phyloP scores from a whole-genome alignment of 1,140 invertebrate species.

The Hylaeus volcanicus region DNA sequence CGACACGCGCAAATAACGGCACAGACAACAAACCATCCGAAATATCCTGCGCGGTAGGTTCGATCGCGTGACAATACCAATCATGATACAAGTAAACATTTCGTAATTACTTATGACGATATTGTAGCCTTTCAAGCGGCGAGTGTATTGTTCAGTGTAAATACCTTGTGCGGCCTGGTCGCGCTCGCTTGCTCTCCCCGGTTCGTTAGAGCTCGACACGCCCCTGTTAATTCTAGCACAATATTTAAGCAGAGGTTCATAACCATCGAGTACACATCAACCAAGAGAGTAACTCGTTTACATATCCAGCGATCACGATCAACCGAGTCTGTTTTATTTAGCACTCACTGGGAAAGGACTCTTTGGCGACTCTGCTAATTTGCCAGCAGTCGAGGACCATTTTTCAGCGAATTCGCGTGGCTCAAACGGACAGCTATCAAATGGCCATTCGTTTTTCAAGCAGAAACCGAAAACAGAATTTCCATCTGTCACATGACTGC shows the following conservation, averaged over 20 bases:
- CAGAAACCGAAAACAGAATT: neutral
- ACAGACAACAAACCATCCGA: neutral
- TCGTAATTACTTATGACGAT: slow-evolving; percentile 63
- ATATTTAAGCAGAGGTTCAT: slow-evolving; percentile 62
- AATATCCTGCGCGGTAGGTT: neutral
- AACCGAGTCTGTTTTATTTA: slow-evolving; percentile 25
- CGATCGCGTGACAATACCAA: slow-evolving; percentile 1
- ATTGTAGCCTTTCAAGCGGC: slow-evolving; percentile 47
- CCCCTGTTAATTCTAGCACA: slow-evolving; percentile 64
- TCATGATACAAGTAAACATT: slow-evolving; percentile 57
- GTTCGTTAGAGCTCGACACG: slow-evolving; percentile 65
- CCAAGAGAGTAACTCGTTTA: slow-evolving; percentile 25
- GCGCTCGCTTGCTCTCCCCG: slow-evolving; percentile 54
- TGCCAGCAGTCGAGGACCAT: slow-evolving; percentile 1
- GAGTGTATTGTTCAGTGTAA: slow-evolving; percentile 44
- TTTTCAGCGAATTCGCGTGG: slow-evolving; percentile 10
- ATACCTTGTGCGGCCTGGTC: slow-evolving; percentile 24
- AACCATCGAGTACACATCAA: slow-evolving; percentile 30
- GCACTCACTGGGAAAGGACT: slow-evolving; percentile 1
- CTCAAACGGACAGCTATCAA: neutral
- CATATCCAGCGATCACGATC: slow-evolving; percentile 26
- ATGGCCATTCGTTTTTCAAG: neutral
- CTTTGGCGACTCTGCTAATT: slow-evolving; percentile 23
- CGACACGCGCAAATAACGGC: too few relatives aligned
- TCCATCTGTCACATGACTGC: too few relatives aligned